A percentile compares a stretch with the other conserved stretches of the same genome.
phyloP scores from a whole-genome alignment of 2,888 invertebrate genomes.

The Phorcus lineatus region DNA sequence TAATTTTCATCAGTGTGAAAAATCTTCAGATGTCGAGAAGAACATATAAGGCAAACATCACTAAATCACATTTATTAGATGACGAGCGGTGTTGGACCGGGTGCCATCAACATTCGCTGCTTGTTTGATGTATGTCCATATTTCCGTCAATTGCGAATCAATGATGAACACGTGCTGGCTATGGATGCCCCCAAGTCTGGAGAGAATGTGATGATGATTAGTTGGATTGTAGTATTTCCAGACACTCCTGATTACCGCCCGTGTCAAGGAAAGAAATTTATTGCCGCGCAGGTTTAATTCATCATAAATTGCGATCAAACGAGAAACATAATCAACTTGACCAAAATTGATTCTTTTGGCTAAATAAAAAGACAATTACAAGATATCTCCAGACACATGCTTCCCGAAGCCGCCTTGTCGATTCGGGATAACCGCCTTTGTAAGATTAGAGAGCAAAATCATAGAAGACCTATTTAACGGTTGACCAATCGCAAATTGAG shows the following conservation, averaged over 20 bases:
- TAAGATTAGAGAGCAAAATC: not conserved
- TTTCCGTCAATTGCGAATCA: not conserved
- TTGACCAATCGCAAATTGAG: not conserved
- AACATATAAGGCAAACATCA: not conserved
- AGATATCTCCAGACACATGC: not conserved
- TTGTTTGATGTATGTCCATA: not conserved
- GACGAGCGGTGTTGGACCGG: not conserved
- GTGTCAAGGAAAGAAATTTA: not conserved
- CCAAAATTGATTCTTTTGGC: not conserved
- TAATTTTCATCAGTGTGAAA: too few species aligned
- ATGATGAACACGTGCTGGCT: not conserved
- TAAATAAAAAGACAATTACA: not conserved
- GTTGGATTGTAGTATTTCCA: not conserved
- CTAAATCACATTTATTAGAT: not conserved
- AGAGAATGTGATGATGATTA: constrained; percentile 4
- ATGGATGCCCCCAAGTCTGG: not conserved
- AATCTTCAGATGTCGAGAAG: too few species aligned
- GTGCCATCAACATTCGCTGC: not conserved
- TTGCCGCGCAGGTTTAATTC: constrained; percentile 1
- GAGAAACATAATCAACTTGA: not conserved
- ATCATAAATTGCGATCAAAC: constrained; percentile 7
- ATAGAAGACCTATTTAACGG: not conserved
- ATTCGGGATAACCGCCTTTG: too few species aligned
- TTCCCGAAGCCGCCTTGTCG: too few species aligned
- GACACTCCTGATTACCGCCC: not conserved